Percentiles rank a stretch among this genome's conserved stretches.
These are phyloP conservation scores for Percina caprodes DNA, from an alignment of 2,113 vertebrate genomes.

Conservation along the genomic window DNA sequence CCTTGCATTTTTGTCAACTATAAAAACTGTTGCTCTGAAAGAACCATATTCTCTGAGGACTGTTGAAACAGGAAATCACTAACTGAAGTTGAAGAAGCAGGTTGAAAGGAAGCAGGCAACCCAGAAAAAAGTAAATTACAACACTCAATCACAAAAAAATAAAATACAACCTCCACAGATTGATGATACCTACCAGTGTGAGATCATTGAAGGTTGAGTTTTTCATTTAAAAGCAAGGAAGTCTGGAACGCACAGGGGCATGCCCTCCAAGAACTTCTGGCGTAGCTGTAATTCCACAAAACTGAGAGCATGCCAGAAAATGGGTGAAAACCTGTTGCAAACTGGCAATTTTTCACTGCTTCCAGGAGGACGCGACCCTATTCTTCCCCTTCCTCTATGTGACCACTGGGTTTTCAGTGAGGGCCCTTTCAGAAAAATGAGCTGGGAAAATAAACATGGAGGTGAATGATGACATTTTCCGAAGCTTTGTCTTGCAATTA, in stretches of 20 bases:
- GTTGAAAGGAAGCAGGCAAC: slow-evolving; percentile 13
- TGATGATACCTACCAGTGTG: slow-evolving; percentile 27
- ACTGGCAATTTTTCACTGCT: slow-evolving; percentile 32
- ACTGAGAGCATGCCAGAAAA: slow-evolving; percentile 18
- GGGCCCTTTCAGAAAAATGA: slow-evolving; percentile 40
- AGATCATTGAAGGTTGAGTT: slow-evolving; percentile 47
- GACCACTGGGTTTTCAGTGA: slow-evolving; percentile 32
- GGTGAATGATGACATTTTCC: slow-evolving; percentile 62
- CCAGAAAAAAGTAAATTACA: slow-evolving; percentile 24
- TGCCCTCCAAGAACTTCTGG: slow-evolving; percentile 35
- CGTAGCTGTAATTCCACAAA: slow-evolving; percentile 29
- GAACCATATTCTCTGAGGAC: neutral
- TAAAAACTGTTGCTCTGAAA: neutral
- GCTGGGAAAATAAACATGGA: slow-evolving; percentile 51
- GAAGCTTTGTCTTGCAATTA: slow-evolving; percentile 63
- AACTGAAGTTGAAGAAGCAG: slow-evolving; percentile 8
- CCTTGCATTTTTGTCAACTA: slow-evolving; percentile 7
- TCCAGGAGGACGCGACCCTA: slow-evolving; percentile 20
- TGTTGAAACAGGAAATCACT: slow-evolving; percentile 13
- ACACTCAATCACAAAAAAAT: slow-evolving; percentile 8
- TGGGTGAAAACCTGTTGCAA: slow-evolving; percentile 12
- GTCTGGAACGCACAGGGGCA: neutral
- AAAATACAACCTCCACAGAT: slow-evolving; percentile 11
- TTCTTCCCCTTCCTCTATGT: slow-evolving; percentile 20
- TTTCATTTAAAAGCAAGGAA: slow-evolving; percentile 50